Percentiles rank a stretch among this genome's conserved stretches.
phyloP scores from a whole-genome alignment of 92 coral and sea anemone species.

The Anthopleura xanthogrammica region DNA sequence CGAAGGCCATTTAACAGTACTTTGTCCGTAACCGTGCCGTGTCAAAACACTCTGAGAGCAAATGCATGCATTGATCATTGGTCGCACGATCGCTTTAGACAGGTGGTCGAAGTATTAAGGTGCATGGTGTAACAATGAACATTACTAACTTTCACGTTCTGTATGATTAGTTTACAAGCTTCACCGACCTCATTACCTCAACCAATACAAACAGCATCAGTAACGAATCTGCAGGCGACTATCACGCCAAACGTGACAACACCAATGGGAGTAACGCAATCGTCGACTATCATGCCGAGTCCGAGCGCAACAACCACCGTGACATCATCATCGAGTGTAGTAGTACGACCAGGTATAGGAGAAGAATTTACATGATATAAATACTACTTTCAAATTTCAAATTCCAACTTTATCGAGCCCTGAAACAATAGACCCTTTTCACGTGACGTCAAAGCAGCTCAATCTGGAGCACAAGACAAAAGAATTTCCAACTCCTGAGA shows the following conservation, averaged over 20 bases:
- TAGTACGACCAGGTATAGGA: not conserved
- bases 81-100: not conserved
- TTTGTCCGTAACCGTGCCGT: too few relatives aligned
- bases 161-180: not conserved
- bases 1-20: too few relatives aligned
- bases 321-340: not conserved
- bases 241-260: too few relatives aligned
- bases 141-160: not conserved
- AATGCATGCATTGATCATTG: too few relatives aligned
- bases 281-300: not conserved
- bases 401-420: not conserved
- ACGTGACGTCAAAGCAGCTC: too few relatives aligned
- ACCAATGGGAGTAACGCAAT: too few relatives aligned
- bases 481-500: too few relatives aligned
- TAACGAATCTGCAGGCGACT: not conserved
- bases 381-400: too few relatives aligned
- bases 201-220: not conserved
- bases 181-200: not conserved
- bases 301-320: not conserved
- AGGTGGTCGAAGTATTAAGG: not conserved
- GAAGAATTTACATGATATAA: not conserved
- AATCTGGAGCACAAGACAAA: too few relatives aligned
- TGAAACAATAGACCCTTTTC: too few relatives aligned
- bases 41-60: too few relatives aligned
- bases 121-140: not conserved